These are phyloP conservation scores for Hylomyscus alleni DNA, from an alignment of 2,797 vertebrate species.

Conservation along the genomic window DNA sequence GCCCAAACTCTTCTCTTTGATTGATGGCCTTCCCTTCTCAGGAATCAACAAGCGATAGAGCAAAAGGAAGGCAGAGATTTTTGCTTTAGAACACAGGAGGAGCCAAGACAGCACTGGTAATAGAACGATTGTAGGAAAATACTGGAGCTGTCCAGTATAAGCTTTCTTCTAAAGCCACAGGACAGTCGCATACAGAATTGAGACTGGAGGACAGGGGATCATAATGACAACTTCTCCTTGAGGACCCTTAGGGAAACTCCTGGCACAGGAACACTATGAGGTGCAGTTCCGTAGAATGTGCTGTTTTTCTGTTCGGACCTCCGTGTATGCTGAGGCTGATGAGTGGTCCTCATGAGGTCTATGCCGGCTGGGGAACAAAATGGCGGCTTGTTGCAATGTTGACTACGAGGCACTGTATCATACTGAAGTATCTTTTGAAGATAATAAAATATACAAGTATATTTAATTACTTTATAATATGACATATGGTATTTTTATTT, in stretches of 20 bases:
- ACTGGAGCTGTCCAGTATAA: not conserved
- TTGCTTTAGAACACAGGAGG: not conserved
- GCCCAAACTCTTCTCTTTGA: not conserved
- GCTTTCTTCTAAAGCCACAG: not conserved
- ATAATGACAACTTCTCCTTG: not conserved
- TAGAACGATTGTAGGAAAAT: not conserved
- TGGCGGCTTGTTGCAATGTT: not conserved
- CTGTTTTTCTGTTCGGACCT: not conserved
- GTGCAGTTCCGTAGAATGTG: not conserved
- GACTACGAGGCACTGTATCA: slow-evolving; percentile 34
- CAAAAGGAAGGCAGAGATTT: not conserved
- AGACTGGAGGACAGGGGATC: not conserved
- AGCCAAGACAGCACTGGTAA: not conserved
- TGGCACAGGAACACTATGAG: not conserved
- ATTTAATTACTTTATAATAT: slow-evolving; percentile 43
- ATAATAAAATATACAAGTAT: not conserved
- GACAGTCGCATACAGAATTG: not conserved
- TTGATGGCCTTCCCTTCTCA: not conserved
- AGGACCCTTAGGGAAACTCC: not conserved
- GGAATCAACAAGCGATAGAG: not conserved
- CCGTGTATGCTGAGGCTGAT: not conserved
- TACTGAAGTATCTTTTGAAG: slow-evolving; percentile 31
- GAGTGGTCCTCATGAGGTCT: not conserved
- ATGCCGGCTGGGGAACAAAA: not conserved
- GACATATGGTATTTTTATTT: slow-evolving; percentile 22